Evolutionary conservation across 2,888 invertebrate species (phyloP).

Genomic region (Cantharis rustica): DNA sequence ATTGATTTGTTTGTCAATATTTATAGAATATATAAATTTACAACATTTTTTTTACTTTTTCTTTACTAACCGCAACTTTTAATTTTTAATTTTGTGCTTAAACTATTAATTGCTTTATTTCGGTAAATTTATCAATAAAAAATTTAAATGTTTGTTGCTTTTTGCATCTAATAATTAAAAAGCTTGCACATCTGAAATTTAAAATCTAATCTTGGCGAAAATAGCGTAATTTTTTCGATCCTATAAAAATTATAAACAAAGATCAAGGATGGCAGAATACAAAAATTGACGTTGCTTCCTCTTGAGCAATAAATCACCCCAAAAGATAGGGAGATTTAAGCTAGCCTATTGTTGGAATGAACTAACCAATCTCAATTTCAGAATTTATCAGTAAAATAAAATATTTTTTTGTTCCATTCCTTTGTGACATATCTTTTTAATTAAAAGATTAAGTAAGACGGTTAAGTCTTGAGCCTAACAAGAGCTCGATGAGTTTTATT

Average conservation of each 20-base stretch:
- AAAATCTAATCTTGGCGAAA: not conserved
- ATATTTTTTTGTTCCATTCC: not conserved
- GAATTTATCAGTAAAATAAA: not conserved
- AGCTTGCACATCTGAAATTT: not conserved
- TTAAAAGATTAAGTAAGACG: not conserved
- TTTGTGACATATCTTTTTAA: not conserved
- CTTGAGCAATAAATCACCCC: not conserved
- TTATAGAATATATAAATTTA: too few relatives aligned
- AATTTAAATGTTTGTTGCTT: too few relatives aligned
- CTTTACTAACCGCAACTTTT: too few relatives aligned
- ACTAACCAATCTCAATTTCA: not conserved
- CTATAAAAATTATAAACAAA: not conserved
- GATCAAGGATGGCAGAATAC: not conserved
- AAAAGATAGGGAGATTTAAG: not conserved
- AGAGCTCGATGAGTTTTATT: not conserved
- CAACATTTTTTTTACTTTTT: too few relatives aligned
- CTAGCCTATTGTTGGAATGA: not conserved
- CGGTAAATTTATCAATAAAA: too few relatives aligned
- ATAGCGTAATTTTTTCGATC: not conserved
- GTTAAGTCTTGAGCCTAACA: not conserved
- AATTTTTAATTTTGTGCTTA: too few relatives aligned
- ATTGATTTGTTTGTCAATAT: too few relatives aligned
- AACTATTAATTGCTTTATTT: too few relatives aligned
- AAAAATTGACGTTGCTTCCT: not conserved
- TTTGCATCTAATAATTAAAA: too few relatives aligned